Evolutionary conservation across 2,113 vertebrate species (phyloP).

Genomic region (Peromyscus leucopus): DNA sequence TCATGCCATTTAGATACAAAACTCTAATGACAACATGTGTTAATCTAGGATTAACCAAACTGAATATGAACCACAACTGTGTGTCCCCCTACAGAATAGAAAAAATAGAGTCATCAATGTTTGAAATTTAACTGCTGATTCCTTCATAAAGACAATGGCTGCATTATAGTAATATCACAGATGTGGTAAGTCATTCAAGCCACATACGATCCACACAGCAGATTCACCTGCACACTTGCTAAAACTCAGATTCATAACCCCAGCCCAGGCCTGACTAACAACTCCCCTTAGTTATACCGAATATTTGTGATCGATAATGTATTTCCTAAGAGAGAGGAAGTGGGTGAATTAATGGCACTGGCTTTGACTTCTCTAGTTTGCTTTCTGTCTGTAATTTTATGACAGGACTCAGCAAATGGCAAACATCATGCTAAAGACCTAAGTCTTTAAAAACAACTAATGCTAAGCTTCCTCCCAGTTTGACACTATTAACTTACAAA

Average conservation of each 20-base stretch:
- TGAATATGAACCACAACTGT: not conserved
- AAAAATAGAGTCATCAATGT: not conserved
- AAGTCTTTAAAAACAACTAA: conserved; percentile 19
- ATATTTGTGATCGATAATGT: not conserved
- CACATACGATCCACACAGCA: not conserved
- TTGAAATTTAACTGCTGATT: conserved; percentile 2
- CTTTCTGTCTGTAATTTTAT: not conserved
- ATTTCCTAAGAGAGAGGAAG: not conserved
- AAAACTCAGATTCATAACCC: not conserved
- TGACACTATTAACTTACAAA: conserved; percentile 40
- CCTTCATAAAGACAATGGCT: not conserved
- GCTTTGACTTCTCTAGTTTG: not conserved
- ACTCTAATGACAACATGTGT: not conserved
- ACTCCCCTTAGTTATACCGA: not conserved
- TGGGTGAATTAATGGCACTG: not conserved
- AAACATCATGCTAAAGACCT: not conserved
- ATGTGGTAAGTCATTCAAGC: not conserved
- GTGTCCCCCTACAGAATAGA: not conserved
- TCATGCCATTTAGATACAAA: not conserved
- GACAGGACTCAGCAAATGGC: not conserved
- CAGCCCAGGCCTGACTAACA: not conserved
- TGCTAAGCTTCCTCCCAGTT: not conserved
- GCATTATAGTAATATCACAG: not conserved
- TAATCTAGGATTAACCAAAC: conserved; percentile 19
- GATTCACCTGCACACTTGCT: not conserved